Conservation (phyloP, 2,797 vertebrate genomes). For the Podargus strigoides region DNA sequence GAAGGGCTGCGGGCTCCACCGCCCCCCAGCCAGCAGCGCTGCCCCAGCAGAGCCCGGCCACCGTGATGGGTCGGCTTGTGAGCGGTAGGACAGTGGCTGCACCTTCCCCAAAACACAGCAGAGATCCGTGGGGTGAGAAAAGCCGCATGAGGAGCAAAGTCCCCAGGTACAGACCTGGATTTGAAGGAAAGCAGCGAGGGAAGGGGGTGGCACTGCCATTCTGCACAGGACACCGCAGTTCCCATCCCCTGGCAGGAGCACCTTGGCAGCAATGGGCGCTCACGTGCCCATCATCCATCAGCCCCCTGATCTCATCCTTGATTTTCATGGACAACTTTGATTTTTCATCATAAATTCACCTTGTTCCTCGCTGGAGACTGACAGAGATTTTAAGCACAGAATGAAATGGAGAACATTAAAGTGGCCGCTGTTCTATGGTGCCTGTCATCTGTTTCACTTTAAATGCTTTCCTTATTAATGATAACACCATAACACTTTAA, state of each 20-base stretch:
- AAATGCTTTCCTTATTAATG: not conserved
- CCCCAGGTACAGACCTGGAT: fast-evolving
- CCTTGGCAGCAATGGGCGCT: not conserved
- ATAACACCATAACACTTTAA: not conserved
- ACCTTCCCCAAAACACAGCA: not conserved
- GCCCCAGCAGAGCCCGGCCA: too few species aligned
- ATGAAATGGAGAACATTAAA: not conserved
- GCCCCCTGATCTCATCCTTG: not conserved
- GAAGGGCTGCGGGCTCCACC: not conserved
- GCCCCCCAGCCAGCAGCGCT: too few species aligned
- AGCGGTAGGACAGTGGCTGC: fast-evolving
- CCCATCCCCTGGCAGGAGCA: not conserved
- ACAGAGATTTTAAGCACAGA: not conserved
- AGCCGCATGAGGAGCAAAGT: not conserved
- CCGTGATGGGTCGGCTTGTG: fast-evolving
- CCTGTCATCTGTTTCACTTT: not conserved
- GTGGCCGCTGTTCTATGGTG: not conserved
- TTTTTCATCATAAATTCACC: constrained; percentile 45
- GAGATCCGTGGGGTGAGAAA: fast-evolving
- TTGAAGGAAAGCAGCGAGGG: not conserved
- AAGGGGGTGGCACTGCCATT: not conserved
- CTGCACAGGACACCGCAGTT: fast-evolving
- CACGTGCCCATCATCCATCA: not conserved
- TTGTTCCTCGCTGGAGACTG: constrained; percentile 8
- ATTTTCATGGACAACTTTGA: constrained; percentile 24